Evolutionary conservation across 2,888 invertebrate genomes (phyloP).

Genomic region (Aphelenchoides bicaudatus): DNA sequence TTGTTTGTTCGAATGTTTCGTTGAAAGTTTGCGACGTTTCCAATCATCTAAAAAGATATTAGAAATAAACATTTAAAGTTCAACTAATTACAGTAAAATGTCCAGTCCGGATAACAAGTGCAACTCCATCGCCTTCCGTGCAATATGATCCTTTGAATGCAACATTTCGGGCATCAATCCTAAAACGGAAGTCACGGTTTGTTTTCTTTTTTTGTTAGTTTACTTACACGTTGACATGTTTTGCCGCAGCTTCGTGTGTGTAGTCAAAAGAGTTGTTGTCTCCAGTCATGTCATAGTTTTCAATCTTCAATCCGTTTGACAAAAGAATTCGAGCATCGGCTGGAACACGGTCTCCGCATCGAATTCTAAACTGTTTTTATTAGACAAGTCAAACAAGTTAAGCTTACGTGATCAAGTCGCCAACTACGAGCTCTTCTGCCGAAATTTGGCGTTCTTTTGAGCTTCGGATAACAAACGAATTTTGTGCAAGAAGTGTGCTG

Average conservation of each 20-base stretch:
- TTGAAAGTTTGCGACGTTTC: conserved; percentile 39
- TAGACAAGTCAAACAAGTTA: too few relatives aligned
- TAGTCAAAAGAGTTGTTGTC: conserved; percentile 36
- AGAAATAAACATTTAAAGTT: background rate
- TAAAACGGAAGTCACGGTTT: too few relatives aligned
- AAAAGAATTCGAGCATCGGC: conserved; percentile 59
- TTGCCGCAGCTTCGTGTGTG: conserved; percentile 43
- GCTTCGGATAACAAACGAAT: conserved; percentile 71
- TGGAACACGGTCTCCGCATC: conserved; percentile 56
- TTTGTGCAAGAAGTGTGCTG: conserved; percentile 43
- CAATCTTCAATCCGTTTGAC: conserved; percentile 59
- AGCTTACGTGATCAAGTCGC: conserved; percentile 60
- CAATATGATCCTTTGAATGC: conserved; percentile 58
- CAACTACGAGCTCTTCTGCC: conserved; percentile 59
- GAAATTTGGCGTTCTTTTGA: conserved; percentile 75
- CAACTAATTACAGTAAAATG: conserved; percentile 45
- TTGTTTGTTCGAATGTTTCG: conserved; percentile 32
- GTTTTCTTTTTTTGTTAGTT: too few relatives aligned
- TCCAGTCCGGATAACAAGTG: conserved; percentile 54
- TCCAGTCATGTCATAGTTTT: conserved; percentile 44
- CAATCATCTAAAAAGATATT: conserved; percentile 22
- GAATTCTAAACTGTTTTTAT: too few relatives aligned
- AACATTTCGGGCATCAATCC: conserved; percentile 54
- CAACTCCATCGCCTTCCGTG: conserved; percentile 58
- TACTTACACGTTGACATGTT: conserved; percentile 46